Percentiles rank a stretch among this genome's conserved stretches.
Conservation (phyloP, 2,113 vertebrate species). For the Mobula hypostoma region DNA sequence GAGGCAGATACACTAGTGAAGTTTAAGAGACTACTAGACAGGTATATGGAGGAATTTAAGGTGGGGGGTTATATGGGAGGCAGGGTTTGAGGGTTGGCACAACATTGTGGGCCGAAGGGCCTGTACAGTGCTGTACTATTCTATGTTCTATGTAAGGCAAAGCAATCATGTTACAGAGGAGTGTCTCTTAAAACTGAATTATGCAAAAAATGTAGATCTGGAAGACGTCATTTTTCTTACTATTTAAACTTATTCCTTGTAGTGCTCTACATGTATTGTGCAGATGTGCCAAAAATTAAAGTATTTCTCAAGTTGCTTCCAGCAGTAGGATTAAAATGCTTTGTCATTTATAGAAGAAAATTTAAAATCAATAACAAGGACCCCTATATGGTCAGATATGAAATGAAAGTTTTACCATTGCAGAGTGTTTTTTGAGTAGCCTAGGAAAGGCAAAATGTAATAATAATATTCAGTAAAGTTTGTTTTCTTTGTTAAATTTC, state of each 20-base stretch:
- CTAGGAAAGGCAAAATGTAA: background rate
- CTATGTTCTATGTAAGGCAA: background rate
- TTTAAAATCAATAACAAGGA: background rate
- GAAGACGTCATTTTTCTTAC: background rate
- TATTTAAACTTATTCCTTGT: background rate
- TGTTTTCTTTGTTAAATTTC: background rate
- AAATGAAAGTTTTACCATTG: background rate
- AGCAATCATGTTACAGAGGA: background rate
- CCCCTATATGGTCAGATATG: too few relatives aligned
- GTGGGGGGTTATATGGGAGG: too few relatives aligned
- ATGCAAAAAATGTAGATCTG: background rate
- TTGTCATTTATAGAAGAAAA: background rate
- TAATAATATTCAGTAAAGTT: background rate
- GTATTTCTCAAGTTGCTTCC: background rate
- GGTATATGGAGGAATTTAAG: too few relatives aligned
- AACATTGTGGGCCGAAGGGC: too few relatives aligned
- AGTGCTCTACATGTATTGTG: background rate
- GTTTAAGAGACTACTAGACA: too few relatives aligned
- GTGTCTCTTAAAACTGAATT: background rate
- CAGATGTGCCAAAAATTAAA: background rate
- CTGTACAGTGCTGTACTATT: too few relatives aligned
- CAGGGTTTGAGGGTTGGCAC: too few relatives aligned
- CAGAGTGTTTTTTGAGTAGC: background rate
- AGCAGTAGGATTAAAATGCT: background rate
- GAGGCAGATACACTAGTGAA: too few relatives aligned